Evolutionary conservation across 2,113 vertebrate species (phyloP).

Genomic region (Pipra filicauda): DNA sequence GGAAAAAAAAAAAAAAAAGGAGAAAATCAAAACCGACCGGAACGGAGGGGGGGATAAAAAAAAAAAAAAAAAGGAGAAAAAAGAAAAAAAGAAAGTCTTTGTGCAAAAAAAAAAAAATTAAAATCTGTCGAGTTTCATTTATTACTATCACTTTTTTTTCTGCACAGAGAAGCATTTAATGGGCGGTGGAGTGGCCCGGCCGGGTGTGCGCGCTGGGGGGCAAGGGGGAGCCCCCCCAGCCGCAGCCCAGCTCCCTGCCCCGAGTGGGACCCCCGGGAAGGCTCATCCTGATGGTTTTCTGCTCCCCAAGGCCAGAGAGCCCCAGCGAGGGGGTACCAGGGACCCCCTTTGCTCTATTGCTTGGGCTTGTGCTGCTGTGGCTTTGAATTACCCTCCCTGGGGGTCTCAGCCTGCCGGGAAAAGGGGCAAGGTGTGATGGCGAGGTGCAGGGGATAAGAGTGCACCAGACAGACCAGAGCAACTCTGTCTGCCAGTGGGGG

Average conservation of each 20-base stretch:
- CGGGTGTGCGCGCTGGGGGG: not conserved
- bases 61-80: not conserved
- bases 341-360: not conserved
- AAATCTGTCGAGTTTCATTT: conserved; percentile 38
- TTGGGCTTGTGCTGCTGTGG: not conserved
- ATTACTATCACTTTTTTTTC: conserved; percentile 44
- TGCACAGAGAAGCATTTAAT: conserved; percentile 60
- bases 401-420: not conserved
- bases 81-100: not conserved
- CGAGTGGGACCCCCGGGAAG: not conserved
- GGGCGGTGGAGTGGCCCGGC: not conserved
- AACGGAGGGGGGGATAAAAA: not conserved
- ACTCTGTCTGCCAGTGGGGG: not conserved
- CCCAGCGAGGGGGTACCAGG: not conserved
- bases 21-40: not conserved
- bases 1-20: not conserved
- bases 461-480: not conserved
- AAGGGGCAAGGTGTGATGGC: not conserved
- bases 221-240: not conserved
- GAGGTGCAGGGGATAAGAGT: not conserved
- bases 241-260: not conserved
- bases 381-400: not conserved
- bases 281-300: not conserved
- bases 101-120: conserved; percentile 53
- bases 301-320: not conserved